Evolutionary conservation across 2,797 vertebrate genomes (phyloP), one percentile per base, ranked within the genome.

Genomic region (Hapalemur alaotrensis): DNA sequence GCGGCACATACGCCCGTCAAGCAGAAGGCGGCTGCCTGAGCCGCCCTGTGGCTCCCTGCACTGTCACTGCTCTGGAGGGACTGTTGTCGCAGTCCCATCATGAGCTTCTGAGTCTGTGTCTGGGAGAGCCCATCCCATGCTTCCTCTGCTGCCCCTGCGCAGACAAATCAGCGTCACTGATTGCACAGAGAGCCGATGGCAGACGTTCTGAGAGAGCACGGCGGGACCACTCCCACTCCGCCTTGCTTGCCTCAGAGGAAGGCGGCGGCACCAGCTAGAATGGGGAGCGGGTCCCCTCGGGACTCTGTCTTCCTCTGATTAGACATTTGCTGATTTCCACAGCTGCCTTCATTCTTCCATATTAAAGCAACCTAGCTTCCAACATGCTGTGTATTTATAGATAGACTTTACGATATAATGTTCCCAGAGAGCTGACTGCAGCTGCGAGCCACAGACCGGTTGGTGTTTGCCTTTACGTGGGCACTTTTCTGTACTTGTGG

Each of bases 291-390:
- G 14, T 11, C 89, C 30, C 75, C 50, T 43, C 79, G 38, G 70
- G 50, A 59, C 14, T 78, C 10, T 46, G 23, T 48, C 65, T 70
- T 69, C 25, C 69, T 76, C 72, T 79, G 54, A 32, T 18, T 59
- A 72, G 48, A 82, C 9, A 59, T 87, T 84, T 46, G 6, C 32
- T 92, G 61, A 93, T 93, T 96, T 63, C 70, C 76, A 89, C 28
- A 63, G 35, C n/a, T 70, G 17, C 18, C 57, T 46, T 85, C 86
- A 22, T 80, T 80, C 14, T 13, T 46, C 72, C 25, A 17, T 73
- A 46, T 52, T 43, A 85, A 88, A 95, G 89, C 61, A 93, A 9
- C 32, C 70, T 76, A 57, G 61, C 70, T 93, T 92, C 38, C 78
- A 65, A 83, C 4, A 32, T 70, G 35, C 11, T 90, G 1, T 85